phyloP scores from a whole-genome alignment of 1,140 invertebrate species.

The Pomacea maculata region DNA sequence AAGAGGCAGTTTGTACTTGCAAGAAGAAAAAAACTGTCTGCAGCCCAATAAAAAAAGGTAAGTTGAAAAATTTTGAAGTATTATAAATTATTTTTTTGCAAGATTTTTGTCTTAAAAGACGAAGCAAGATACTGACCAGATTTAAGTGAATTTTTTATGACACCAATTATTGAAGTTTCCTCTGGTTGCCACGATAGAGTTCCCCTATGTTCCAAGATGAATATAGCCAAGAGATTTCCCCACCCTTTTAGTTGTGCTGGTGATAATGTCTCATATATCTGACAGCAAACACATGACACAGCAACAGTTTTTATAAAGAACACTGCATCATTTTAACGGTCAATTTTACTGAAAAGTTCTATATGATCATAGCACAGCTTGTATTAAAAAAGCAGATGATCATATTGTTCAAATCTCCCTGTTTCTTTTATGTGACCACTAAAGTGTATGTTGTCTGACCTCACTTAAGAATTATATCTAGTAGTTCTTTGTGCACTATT shows the following conservation, averaged over 20 bases:
- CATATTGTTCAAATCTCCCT: no score
- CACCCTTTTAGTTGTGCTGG: not conserved
- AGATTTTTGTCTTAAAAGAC: not conserved
- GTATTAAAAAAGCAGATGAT: no score
- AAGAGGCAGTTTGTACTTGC: not conserved
- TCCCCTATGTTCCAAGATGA: not conserved
- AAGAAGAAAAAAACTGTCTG: not conserved
- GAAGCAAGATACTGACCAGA: not conserved
- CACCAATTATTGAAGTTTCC: not conserved
- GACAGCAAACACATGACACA: not conserved
- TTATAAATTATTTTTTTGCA: not conserved
- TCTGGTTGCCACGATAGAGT: not conserved
- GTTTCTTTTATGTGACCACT: no score
- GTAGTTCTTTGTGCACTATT: no score
- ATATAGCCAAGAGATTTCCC: not conserved
- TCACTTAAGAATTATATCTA: no score
- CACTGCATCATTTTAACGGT: no score
- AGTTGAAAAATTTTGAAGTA: not conserved
- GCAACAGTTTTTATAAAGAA: not conserved
- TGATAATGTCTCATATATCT: conserved; percentile 4
- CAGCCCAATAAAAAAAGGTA: not conserved
- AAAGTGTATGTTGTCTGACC: no score
- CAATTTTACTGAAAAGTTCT: no score
- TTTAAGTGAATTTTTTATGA: not conserved
- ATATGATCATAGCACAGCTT: no score